Evolutionary conservation across 2,888 invertebrate species (phyloP).

Genomic region (Pocota personata): DNA sequence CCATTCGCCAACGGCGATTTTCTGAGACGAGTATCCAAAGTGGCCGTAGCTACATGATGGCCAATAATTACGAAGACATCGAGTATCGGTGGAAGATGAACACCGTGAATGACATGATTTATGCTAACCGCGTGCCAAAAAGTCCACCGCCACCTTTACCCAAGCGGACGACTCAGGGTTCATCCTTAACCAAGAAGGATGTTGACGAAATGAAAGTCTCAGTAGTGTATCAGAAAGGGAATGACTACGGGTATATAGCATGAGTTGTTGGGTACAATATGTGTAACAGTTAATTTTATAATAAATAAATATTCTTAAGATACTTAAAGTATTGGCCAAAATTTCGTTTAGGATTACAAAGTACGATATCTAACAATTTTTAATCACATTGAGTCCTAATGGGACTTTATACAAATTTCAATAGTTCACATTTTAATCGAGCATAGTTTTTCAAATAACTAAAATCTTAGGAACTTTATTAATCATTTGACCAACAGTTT

Average conservation of each 20-base stretch:
- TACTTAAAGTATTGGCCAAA: too few species aligned
- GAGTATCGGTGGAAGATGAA: slow-evolving; percentile 48
- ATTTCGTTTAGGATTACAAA: too few species aligned
- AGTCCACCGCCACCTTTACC: slow-evolving; percentile 61
- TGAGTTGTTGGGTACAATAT: not conserved
- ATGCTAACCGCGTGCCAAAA: slow-evolving; percentile 51
- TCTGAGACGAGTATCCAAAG: slow-evolving; percentile 48
- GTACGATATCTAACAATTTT: too few species aligned
- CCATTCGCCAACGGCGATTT: slow-evolving; percentile 28
- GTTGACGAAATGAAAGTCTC: not conserved
- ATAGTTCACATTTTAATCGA: too few species aligned
- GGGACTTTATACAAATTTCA: too few species aligned
- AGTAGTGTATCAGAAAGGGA: not conserved
- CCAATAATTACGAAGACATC: slow-evolving; percentile 66
- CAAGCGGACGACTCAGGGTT: not conserved
- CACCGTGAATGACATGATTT: slow-evolving; percentile 31
- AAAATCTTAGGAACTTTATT: too few species aligned
- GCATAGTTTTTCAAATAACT: too few species aligned
- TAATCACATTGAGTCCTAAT: too few species aligned
- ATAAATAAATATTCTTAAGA: not conserved
- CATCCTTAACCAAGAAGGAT: not conserved
- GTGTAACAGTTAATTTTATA: not conserved
- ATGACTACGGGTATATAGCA: slow-evolving; percentile 52
- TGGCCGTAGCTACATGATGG: slow-evolving; percentile 54
- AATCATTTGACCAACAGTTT: too few species aligned